phyloP scores from a whole-genome alignment of 2,888 invertebrate species.

The Cerceris rybyensis region DNA sequence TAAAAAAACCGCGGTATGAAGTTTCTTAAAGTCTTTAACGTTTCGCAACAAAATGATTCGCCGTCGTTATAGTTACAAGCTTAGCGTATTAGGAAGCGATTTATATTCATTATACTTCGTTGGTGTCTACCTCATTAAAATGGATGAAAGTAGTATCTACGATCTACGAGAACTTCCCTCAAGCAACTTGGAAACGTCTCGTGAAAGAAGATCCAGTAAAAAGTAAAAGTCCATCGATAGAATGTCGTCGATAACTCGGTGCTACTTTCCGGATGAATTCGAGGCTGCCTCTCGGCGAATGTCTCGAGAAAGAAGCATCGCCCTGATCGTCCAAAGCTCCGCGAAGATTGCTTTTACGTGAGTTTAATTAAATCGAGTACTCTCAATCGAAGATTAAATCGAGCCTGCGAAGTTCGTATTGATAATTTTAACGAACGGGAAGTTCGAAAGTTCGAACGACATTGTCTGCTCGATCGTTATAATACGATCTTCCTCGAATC shows the following conservation, averaged over 20 bases:
- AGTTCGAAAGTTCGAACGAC: too few relatives aligned
- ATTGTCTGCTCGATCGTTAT: too few relatives aligned
- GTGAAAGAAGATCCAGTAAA: not conserved
- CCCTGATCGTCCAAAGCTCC: not conserved
- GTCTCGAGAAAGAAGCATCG: not conserved
- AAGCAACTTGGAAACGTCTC: slow-evolving; percentile 1
- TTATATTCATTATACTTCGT: slow-evolving; percentile 39
- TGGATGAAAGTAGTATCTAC: slow-evolving; percentile 42
- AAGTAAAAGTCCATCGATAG: slow-evolving; percentile 29
- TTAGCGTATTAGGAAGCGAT: slow-evolving; percentile 26
- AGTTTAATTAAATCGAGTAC: not conserved
- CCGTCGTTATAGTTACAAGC: slow-evolving; percentile 19
- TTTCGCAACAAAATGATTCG: slow-evolving; percentile 12
- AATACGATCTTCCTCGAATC: too few relatives aligned
- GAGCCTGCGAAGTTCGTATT: not conserved
- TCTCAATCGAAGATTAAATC: not conserved
- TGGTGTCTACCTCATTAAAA: slow-evolving; percentile 34
- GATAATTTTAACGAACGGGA: too few relatives aligned
- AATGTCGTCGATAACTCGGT: slow-evolving; percentile 6
- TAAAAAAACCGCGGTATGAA: not conserved
- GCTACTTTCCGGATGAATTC: slow-evolving; percentile 11
- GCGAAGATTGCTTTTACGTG: not conserved
- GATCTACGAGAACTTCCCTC: slow-evolving; percentile 38
- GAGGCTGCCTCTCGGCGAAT: not conserved
- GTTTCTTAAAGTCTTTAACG: not conserved